Base-by-base conservation (phyloP, 2,797 vertebrate genomes). In the Fundulus diaphanus region DNA sequence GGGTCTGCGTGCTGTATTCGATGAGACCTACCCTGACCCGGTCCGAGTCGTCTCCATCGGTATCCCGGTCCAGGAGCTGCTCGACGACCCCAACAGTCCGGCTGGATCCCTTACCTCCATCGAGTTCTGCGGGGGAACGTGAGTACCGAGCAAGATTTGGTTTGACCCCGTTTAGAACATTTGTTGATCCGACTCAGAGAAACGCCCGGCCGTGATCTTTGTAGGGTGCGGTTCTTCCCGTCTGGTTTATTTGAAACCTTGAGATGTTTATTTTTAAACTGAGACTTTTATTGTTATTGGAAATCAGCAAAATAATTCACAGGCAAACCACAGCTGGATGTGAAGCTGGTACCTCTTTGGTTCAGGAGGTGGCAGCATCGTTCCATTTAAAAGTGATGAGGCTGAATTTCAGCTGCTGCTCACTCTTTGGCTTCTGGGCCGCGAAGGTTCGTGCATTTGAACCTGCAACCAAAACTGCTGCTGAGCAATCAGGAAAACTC, bases 71-170 rank as follows among this genome's bases (percentile, higher is more conserved):
- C 94, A 96, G 29, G 94, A 98, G 16, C 95, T 99, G 82, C 91
- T 99, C 87, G 94, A 93, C 0, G 97, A 99, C 85, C 98, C 98
- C 7, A 96, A 93, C 1, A 95, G 97, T 15, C 88, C 97, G 0
- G 97, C 96, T 0, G 98, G 98, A 7, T 96, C 96, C 1, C 82
- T 97, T 56, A 96, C 96, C 66, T 99, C 98, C 1, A 93, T 99
- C 0, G 98, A 99, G 91, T 99, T 99, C 88, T 99, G 98, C 0
- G 98, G 98, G 24, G 98, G 98, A 82, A 99, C 98, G 98, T 99
- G 93, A 97, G 98, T 85, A 18, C 5, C 9, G n/a, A 27, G n/a
- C 42, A 9, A 18, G 2, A 24, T 5, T 5, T 11, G 15, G 15
- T 48, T 31, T 2, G 42, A 49, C n/a, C n/a, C 3, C 1, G 49